Base-by-base conservation (phyloP, 2,797 vertebrate genomes). In the Centroberyx gerrardi region DNA sequence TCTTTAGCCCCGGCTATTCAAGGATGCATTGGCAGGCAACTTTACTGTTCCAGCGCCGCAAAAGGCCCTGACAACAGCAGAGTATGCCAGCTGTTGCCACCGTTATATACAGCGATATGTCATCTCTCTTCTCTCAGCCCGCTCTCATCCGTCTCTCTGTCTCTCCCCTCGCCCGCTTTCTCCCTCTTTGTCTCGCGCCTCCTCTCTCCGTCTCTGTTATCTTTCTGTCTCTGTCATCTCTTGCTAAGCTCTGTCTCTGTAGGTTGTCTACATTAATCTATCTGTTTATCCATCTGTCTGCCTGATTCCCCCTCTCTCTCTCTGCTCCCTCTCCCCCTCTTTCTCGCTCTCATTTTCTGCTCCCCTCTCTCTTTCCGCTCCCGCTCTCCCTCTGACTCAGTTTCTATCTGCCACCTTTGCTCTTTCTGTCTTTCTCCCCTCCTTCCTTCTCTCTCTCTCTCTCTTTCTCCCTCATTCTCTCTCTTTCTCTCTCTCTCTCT, bases 51-150 rank as follows among this genome's bases (percentile, higher is more conserved):
- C 78, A 69, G 73, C 28, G 61, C 53, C 3, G 31, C 17, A 17
- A 58, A 44, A 31, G 82, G 64, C 74, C 83, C 73, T 76, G 86
- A 83, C 87, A 90, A 81, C 85, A 89, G 81, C 84, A 70, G 64
- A 84, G 74, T 66, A 66, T 70, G 74, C 85, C 90, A 91, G 91
- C 88, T 92, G 88, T 83, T 91, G 77, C 71, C 88, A 83, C 84
- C 83, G 86, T 85, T 88, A 84, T 80, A 88, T 74, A 82, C 86
- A 74, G 83, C 76, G 38, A 68, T 74, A 76, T 89, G 78, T 91
- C 87, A 85, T 86, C 76, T 78, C 69, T 80, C 70, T 22, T 22
- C 79, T 69, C 79, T 81, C 77, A 70, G 64, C 76, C 53, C 60
- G 2, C 4, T 78, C 84, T 90, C 76, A 69, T 84, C 84, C 73